phyloP scores from a whole-genome alignment of 1,140 invertebrate species.

The Bombus sylvicola region DNA sequence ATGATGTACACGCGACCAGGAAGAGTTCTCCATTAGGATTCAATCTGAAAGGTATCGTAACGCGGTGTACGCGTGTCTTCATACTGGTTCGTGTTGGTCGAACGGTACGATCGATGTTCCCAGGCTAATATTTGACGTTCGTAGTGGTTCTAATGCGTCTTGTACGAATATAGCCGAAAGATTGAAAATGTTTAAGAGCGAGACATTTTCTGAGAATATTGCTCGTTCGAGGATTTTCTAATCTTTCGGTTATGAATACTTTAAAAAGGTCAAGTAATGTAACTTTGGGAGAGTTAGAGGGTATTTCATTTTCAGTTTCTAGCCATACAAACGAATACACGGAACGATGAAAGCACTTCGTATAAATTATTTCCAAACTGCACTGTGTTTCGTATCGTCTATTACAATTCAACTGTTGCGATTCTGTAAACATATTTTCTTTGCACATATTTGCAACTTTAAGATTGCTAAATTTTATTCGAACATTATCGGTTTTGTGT shows the following conservation, averaged over 20 bases:
- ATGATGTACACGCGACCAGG: conserved; percentile 49
- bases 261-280: too few relatives aligned
- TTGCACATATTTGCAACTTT: too few relatives aligned
- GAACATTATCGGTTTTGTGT: too few relatives aligned
- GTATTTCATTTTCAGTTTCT: neutral
- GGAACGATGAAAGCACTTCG: neutral
- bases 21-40: conserved; percentile 15
- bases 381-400: neutral
- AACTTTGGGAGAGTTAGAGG: too few relatives aligned
- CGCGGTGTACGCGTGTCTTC: neutral
- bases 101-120: conserved; percentile 22
- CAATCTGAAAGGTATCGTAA: neutral
- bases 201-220: too few relatives aligned
- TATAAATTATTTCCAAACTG: neutral
- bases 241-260: neutral
- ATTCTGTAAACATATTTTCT: neutral
- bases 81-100: neutral
- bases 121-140: conserved; percentile 14
- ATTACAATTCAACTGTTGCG: neutral
- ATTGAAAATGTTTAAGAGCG: neutral
- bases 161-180: neutral
- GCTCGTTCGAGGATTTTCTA: neutral
- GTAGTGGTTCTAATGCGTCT: neutral
- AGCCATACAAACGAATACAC: neutral
- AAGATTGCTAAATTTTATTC: too few relatives aligned